Conservation (phyloP, 30 jellyfish, hydroid and myxozoan species). For the Aurelia aurita complex sp. Pacific region DNA sequence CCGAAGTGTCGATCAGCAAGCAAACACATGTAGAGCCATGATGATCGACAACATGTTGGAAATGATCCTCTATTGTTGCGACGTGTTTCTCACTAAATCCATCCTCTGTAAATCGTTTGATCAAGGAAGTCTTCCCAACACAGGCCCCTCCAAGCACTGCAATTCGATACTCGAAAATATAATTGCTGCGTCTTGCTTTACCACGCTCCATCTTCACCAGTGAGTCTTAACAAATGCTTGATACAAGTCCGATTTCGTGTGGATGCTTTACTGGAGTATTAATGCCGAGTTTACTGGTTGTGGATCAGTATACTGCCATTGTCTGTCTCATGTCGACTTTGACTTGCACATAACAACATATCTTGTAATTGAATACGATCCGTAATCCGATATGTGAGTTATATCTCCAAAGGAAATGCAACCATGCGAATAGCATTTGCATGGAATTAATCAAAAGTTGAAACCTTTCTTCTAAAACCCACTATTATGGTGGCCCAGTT, state of each 20-base stretch:
- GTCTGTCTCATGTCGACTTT: too few species aligned
- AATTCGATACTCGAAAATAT: slow-evolving; percentile 93
- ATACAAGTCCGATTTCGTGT: neutral
- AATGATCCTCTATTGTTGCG: slow-evolving; percentile 91
- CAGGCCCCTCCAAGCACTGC: slow-evolving; percentile 88
- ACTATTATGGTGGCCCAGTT: too few species aligned
- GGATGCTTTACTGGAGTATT: neutral
- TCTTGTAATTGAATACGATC: neutral
- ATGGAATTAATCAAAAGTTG: neutral
- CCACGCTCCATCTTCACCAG: slow-evolving; percentile 25
- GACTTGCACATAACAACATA: too few species aligned
- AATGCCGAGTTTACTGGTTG: neutral
- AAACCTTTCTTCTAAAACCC: neutral
- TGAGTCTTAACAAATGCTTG: neutral
- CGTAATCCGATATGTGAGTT: slow-evolving; percentile 3
- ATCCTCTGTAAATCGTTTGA: slow-evolving; percentile 75
- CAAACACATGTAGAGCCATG: slow-evolving; percentile 91
- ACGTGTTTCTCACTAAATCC: slow-evolving; percentile 61
- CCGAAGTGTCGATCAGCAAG: slow-evolving; percentile 92
- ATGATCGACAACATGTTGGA: slow-evolving; percentile 93
- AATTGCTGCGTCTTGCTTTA: slow-evolving; percentile 82
- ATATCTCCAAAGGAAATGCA: slow-evolving; percentile 10
- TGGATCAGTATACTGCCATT: neutral
- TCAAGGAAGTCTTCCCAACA: slow-evolving; percentile 87
- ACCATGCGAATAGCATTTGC: slow-evolving; percentile 27